Evolutionary conservation across 1,140 invertebrate species (phyloP).

Genomic region (Brachionus asplanchnoidis): DNA sequence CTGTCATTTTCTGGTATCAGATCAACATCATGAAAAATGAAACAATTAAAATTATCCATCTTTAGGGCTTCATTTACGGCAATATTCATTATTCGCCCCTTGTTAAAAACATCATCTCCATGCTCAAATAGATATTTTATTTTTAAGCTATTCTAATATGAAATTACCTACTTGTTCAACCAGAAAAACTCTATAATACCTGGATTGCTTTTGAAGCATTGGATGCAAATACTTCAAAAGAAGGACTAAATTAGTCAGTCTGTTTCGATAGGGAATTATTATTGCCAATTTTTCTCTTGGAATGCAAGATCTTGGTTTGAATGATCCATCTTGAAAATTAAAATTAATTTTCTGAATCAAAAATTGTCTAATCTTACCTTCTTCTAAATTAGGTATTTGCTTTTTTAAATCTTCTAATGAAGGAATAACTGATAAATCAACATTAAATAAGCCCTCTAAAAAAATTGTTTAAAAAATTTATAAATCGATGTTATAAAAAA

Average conservation of each 20-base stretch:
- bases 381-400: not conserved
- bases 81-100: slow-evolving; percentile 83
- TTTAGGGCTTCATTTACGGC: slow-evolving; percentile 50
- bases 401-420: not conserved
- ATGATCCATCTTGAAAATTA: slow-evolving; percentile 64
- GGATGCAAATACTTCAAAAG: slow-evolving; percentile 52
- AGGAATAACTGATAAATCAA: not conserved
- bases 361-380: not conserved
- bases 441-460: slow-evolving; percentile 2
- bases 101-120: slow-evolving; percentile 65
- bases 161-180: slow-evolving; percentile 50
- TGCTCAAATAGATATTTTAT: not conserved
- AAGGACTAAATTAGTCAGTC: slow-evolving; percentile 55
- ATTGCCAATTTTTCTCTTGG: slow-evolving; percentile 63
- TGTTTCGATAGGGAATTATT: slow-evolving; percentile 53
- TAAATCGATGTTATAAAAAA: too few relatives aligned
- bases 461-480: not conserved
- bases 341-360: not conserved
- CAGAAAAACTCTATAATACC: slow-evolving; percentile 52
- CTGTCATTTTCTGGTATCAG: slow-evolving; percentile 51
- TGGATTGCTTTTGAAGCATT: slow-evolving; percentile 50
- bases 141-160: not conserved
- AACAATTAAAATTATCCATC: slow-evolving; percentile 46
- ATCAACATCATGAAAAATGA: slow-evolving; percentile 56
- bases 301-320: slow-evolving; percentile 68